Conservation (phyloP, 2,888 invertebrate genomes). For the Drosophila pegasa region DNA sequence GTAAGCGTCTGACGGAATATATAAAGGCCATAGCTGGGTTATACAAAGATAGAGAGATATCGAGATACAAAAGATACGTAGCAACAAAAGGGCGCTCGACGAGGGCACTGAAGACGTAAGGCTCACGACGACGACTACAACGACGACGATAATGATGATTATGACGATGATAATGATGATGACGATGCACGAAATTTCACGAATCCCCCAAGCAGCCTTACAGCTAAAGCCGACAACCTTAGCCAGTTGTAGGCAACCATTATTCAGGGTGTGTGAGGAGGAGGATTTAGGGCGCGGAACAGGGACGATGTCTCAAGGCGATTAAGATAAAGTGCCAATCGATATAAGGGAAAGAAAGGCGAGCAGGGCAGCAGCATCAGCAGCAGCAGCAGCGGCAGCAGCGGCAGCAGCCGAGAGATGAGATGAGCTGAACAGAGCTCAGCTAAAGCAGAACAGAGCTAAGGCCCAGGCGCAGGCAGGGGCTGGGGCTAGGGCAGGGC, state of each 20-base stretch:
- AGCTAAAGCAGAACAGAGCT: slow-evolving; percentile 24
- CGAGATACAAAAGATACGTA: slow-evolving; percentile 65
- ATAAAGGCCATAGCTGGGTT: slow-evolving; percentile 21
- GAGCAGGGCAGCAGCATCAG: slow-evolving; percentile 14
- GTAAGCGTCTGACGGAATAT: slow-evolving; percentile 16
- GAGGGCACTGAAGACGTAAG: slow-evolving; percentile 12
- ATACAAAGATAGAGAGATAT: slow-evolving; percentile 50
- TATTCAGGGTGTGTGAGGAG: slow-evolving; percentile 60
- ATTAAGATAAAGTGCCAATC: slow-evolving; percentile 80
- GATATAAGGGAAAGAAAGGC: slow-evolving; percentile 79
- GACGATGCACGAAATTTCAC: slow-evolving; percentile 75
- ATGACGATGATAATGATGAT: slow-evolving; percentile 52
- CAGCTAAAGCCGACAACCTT: slow-evolving; percentile 23
- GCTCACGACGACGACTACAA: slow-evolving; percentile 1
- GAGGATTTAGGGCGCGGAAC: slow-evolving; percentile 52
- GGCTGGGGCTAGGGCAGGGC: slow-evolving; percentile 24
- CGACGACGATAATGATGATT: slow-evolving; percentile 2
- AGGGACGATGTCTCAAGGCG: slow-evolving; percentile 71
- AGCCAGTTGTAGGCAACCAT: slow-evolving; percentile 52
- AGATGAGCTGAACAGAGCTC: slow-evolving; percentile 13
- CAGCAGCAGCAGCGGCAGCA: background rate
- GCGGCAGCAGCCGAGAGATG: slow-evolving; percentile 6
- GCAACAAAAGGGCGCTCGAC: slow-evolving; percentile 54
- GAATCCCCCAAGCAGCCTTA: slow-evolving; percentile 50
- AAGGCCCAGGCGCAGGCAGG: slow-evolving; percentile 16